Percentiles rank a stretch among this genome's conserved stretches.
Conservation (phyloP, 2,888 invertebrate genomes). For the Kryphioiulus occultus region DNA sequence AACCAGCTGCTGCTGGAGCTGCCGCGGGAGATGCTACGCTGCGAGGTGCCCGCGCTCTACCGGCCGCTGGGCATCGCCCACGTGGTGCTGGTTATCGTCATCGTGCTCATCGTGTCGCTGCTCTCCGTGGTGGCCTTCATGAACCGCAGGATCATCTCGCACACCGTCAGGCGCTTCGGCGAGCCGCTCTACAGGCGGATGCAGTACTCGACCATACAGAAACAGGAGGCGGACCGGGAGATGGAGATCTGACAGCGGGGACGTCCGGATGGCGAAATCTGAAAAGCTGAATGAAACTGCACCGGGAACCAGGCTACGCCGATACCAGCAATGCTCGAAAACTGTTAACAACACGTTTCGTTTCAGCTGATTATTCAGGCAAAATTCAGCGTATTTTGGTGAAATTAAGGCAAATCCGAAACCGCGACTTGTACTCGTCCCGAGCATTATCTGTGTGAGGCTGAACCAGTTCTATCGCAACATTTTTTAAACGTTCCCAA, state of each 20-base stretch:
- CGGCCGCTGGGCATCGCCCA: slow-evolving; percentile 54
- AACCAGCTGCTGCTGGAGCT: slow-evolving; percentile 56
- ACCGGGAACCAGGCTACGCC: no score
- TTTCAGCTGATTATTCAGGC: no score
- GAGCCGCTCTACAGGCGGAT: slow-evolving; percentile 74
- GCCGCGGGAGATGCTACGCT: slow-evolving; percentile 56
- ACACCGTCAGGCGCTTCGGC: slow-evolving; percentile 70
- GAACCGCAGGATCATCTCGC: slow-evolving; percentile 69
- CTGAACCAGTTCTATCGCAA: no score
- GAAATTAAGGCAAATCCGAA: no score
- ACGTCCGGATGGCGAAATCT: neutral
- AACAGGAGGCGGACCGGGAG: slow-evolving; percentile 42
- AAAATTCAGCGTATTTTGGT: no score
- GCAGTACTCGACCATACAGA: slow-evolving; percentile 74
- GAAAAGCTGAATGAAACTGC: no score
- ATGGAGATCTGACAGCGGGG: slow-evolving; percentile 42
- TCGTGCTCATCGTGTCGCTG: slow-evolving; percentile 65
- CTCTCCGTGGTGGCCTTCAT: slow-evolving; percentile 70
- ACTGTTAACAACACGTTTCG: no score
- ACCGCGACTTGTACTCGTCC: no score
- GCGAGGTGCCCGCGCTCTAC: slow-evolving; percentile 53
- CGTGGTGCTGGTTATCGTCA: slow-evolving; percentile 64
- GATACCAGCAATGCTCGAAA: no score
- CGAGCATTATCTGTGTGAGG: no score
- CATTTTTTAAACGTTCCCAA: no score